Base-by-base conservation (phyloP, 2,888 invertebrate genomes). In the Melanargia galathea region DNA sequence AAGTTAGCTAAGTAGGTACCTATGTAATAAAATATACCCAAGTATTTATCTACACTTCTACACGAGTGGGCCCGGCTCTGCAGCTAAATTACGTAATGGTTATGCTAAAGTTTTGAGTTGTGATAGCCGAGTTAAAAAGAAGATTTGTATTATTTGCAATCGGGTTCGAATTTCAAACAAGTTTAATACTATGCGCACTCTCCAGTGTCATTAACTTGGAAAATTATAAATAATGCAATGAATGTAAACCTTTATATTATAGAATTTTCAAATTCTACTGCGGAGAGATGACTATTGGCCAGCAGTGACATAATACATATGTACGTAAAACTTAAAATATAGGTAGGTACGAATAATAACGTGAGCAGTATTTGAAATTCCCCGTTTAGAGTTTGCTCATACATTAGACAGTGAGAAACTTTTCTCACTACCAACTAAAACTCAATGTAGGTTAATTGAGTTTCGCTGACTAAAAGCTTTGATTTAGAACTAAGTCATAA, bases 371-470 rank as follows among this genome's bases (percentile, higher is more conserved):
- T 45, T 11, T 20, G 4, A 11, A 22, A 22, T 11, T 22, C 11
- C 20, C 11, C 13, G 22, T 22, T 13, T 5, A 20, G 20, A 46
- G 45, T 46, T 46, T 5, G 20, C 11, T 46, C 11, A 20, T 49
- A 16, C 13, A 49, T 49, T 49, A 26, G 48, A 16, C 18, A 8
- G 67, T 55, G n/a, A 60, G 61, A 65, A 70, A 67, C 65, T 70
- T 68, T 64, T 35, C 60, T 63, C 51, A 57, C 58, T 65, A 60
- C 52, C 51, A 66, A 58, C 59, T 60, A 62, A 56, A 67, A 69
- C 60, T 70, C 65, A 65, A 70, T 69, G 65, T 70, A 63, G 70
- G 70, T 69, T 71, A 69, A 69, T 71, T 69, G 64, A 66, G 66
- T 70, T 71, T 60, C 60, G 62, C 62, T 56, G 62, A 66, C 67